Evolutionary conservation across 1,140 invertebrate species (phyloP).

Genomic region (honey bee (Apis mellifera)): DNA sequence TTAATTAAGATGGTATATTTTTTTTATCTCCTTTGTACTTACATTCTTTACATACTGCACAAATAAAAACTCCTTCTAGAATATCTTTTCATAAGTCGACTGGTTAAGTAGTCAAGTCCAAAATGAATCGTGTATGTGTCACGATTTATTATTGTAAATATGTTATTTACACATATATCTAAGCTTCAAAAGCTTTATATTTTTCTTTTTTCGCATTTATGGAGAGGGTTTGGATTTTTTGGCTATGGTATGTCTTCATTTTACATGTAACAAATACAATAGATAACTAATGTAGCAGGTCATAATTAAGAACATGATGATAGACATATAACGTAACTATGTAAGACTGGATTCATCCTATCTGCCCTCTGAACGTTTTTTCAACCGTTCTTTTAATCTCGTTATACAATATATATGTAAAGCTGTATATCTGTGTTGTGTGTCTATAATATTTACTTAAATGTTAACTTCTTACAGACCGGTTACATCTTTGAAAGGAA

Average conservation of each 20-base stretch:
- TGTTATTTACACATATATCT: slow-evolving; percentile 79
- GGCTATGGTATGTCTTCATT: slow-evolving; percentile 58
- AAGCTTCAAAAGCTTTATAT: slow-evolving; percentile 72
- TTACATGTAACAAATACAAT: slow-evolving; percentile 69
- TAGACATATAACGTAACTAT: slow-evolving; percentile 66
- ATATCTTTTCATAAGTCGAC: slow-evolving; percentile 40
- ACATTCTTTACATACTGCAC: slow-evolving; percentile 53
- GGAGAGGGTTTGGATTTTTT: slow-evolving; percentile 68
- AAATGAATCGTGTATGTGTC: slow-evolving; percentile 65
- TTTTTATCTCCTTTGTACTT: slow-evolving; percentile 55
- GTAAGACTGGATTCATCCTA: slow-evolving; percentile 59
- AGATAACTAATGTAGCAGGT: slow-evolving; percentile 75
- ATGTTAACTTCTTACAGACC: slow-evolving; percentile 56
- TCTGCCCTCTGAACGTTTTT: slow-evolving; percentile 47
- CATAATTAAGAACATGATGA: slow-evolving; percentile 71
- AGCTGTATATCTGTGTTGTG: slow-evolving; percentile 52
- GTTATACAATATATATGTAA: slow-evolving; percentile 62
- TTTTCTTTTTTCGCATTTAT: slow-evolving; percentile 62
- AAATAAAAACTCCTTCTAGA: slow-evolving; percentile 50
- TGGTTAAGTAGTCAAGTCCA: slow-evolving; percentile 60
- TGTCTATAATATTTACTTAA: slow-evolving; percentile 56
- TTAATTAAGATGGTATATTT: slow-evolving; percentile 39
- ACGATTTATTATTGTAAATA: slow-evolving; percentile 78
- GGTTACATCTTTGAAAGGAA: slow-evolving; percentile 62
- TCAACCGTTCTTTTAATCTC: slow-evolving; percentile 48